Conservation (phyloP, 2,888 invertebrate genomes). For the Myopa testacea region DNA sequence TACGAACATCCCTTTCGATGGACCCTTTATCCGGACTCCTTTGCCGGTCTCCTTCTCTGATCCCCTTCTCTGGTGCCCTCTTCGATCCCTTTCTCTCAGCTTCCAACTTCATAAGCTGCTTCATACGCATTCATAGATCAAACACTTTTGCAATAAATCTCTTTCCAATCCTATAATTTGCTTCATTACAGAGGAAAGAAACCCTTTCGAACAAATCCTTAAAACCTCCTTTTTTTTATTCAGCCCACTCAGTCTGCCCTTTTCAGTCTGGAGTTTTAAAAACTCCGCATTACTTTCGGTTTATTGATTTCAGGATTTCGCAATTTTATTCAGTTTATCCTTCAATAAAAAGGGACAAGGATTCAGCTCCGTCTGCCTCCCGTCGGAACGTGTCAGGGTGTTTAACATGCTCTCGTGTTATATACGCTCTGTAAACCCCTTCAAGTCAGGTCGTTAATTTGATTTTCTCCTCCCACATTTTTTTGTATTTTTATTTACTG, state of each 20-base stretch:
- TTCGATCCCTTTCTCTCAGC: background rate
- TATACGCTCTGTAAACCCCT: too few species aligned
- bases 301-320: too few species aligned
- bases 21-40: background rate
- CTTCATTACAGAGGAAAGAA: slow-evolving; percentile 57
- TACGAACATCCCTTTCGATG: background rate
- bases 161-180: slow-evolving; percentile 64
- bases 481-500: too few species aligned
- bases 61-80: background rate
- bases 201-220: slow-evolving; percentile 53
- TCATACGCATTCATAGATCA: slow-evolving; percentile 49
- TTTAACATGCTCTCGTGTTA: too few species aligned
- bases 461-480: too few species aligned
- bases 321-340: background rate
- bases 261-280: background rate
- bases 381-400: too few species aligned
- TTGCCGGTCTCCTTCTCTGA: background rate
- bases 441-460: too few species aligned
- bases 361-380: too few species aligned
- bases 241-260: background rate
- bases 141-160: slow-evolving; percentile 62
- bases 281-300: background rate
- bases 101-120: background rate
- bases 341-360: background rate
- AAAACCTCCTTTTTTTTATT: slow-evolving; percentile 43